Evolutionary conservation across 2,888 invertebrate species (phyloP), one percentile per base, ranked within the genome.

Genomic region (Nephrocerus scutellatus): DNA sequence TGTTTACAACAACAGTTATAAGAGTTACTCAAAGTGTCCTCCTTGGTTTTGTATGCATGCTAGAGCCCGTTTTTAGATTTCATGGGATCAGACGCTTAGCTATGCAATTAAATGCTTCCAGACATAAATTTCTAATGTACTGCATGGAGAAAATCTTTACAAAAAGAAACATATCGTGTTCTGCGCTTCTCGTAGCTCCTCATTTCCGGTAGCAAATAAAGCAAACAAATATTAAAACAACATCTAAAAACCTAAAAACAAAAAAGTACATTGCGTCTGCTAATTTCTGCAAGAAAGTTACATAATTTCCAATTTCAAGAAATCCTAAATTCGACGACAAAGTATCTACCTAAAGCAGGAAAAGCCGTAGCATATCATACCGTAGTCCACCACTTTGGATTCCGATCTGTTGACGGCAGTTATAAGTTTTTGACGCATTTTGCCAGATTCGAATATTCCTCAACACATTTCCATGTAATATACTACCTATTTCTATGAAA

Each of bases 311-410:
- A n/a, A 20, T 21, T 28, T 13, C 22, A 25, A 41, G 28, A 36
- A 18, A 23, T 26, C 23, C 22, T 5, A 31, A 41, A 36, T 31
- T 41, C 9, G 34, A 39, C 5, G 30, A 30, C 14, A 32, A 29
- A 15, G 21, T 39, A n/a, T 29, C 39, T 33, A 49, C 50, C n/a
- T n/a, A n/a, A n/a, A 41, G 52, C 50, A 28, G 52, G 53, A 47
- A 53, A 48, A 39, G 44, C 53, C 22, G 32, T 52, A 12, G 51
- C 51, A n/a, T 54, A 48, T 47, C 51, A 55, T 32, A 51, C 52
- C 32, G 49, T 55, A 8, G 49, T 45, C 21, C 54, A 57, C 43
- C 50, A 54, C 37, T 38, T 46, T 18, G 46, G 43, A 31, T 57
- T 48, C 38, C 50, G 43, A 40, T 54, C 52, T 2, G 45, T 50